Evolutionary conservation across 2,888 invertebrate species (phyloP), one percentile per base, ranked within the genome.

Genomic region (Acleris holmiana): DNA sequence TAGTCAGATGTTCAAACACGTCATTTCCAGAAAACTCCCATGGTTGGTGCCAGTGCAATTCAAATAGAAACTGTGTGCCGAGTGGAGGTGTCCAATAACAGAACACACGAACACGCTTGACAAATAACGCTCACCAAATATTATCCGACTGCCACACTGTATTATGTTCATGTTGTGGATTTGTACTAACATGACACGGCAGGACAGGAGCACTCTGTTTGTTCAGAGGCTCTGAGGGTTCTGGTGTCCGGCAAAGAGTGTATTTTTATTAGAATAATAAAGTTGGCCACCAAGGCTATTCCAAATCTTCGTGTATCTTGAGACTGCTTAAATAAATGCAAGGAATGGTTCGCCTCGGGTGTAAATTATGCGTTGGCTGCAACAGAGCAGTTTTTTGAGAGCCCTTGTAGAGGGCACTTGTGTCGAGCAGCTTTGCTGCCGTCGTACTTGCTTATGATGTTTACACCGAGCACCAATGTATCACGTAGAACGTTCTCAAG

Each of bases 1-100:
- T 57, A 69, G 69, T 71, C 80, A 80, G 69, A 82, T 83, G 83
- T 81, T 72, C 77, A 85, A 84, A 85, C 75, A 83, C 50, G 54
- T 56, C 17, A 58, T 76, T 82, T 82, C 82, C 83, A 80, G 82
- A 86, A 88, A 85, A 83, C 78, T 79, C 76, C 77, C 79, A 79
- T 78, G 76, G 81, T 75, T 76, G 77, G 76, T 81, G 84, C 83
- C 83, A 83, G 77, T 76, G 79, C 83, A 86, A 82, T 78, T 74
- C 86, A 89, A 90, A 90, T 79, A 88, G 83, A 82, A 82, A 86
- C 78, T 85, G 85, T 86, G 79, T 85, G 79, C 80, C 78, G 79
- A 86, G 86, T 85, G 76, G 84, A 87, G 87, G 91, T 91, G 88
- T 90, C 88, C 89, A 87, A 85, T 90, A 82, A 88, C 90, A 89